phyloP scores from a whole-genome alignment of 2,888 invertebrate species.

The Cheilosia impressa region DNA sequence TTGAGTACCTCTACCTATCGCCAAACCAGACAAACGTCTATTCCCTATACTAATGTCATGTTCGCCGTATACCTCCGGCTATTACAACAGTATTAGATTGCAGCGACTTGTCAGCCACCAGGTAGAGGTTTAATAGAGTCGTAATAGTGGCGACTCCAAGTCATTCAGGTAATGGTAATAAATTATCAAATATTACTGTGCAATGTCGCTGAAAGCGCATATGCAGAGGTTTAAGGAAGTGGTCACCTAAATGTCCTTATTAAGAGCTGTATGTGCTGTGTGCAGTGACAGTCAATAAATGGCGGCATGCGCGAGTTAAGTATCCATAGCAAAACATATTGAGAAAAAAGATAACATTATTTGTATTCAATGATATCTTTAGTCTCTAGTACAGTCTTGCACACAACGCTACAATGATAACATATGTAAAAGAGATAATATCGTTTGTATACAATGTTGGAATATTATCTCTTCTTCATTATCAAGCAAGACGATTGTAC shows the following conservation, averaged over 20 bases:
- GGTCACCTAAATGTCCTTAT: constrained; percentile 48
- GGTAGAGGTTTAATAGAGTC: constrained; percentile 59
- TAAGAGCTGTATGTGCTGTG: constrained; percentile 21
- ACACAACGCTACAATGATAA: too few species aligned
- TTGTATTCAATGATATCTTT: too few species aligned
- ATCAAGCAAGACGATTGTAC: too few species aligned
- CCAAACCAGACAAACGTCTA: constrained; percentile 52
- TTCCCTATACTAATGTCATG: constrained; percentile 49
- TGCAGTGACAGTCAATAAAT: constrained; percentile 40
- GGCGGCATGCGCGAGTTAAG: constrained; percentile 20
- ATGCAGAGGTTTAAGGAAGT: constrained; percentile 21
- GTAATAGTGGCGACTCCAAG: constrained; percentile 57
- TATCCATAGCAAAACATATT: too few species aligned
- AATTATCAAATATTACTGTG: constrained; percentile 62
- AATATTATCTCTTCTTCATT: too few species aligned
- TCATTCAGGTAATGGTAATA: constrained; percentile 63
- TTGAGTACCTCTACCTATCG: constrained; percentile 2
- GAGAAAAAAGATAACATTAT: too few species aligned
- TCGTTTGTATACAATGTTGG: too few species aligned
- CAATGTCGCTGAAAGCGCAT: constrained; percentile 21
- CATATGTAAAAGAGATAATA: too few species aligned
- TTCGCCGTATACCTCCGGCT: constrained; percentile 50
- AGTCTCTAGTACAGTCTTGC: too few species aligned
- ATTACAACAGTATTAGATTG: constrained; percentile 57
- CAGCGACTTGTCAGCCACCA: constrained; percentile 48